A percentile compares a stretch with the other conserved stretches of the same genome.
Conservation (phyloP, 2,797 vertebrate genomes). For the Delichon dasypus region DNA sequence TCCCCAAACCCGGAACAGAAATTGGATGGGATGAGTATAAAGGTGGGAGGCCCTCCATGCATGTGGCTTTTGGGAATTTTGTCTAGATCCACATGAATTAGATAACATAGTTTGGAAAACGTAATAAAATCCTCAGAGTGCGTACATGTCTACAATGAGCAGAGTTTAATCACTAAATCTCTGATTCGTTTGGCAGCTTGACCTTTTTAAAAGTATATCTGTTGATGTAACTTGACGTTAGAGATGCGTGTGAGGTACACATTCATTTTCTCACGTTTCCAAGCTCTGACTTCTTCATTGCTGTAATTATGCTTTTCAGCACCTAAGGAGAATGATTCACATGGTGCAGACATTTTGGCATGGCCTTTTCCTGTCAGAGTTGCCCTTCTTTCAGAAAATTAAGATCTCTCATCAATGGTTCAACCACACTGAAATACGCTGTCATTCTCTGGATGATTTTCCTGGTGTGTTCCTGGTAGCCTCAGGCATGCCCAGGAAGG, state of each 20-base stretch:
- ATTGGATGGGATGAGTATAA: neutral
- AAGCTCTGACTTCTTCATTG: neutral
- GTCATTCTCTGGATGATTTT: neutral
- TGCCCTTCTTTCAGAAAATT: neutral
- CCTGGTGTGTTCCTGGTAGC: neutral
- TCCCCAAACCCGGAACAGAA: neutral
- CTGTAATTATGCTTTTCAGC: neutral
- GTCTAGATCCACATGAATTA: neutral
- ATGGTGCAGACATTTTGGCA: neutral
- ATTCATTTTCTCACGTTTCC: neutral
- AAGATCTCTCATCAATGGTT: neutral
- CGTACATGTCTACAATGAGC: neutral
- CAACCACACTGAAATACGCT: neutral
- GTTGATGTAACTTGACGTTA: neutral
- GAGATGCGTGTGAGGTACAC: neutral
- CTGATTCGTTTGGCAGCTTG: neutral
- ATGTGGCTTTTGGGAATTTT: neutral
- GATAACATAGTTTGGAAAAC: neutral
- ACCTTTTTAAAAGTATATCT: neutral
- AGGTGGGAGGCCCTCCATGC: neutral
- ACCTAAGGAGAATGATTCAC: neutral
- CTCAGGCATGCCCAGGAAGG: neutral
- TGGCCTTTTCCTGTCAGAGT: neutral
- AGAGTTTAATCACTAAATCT: neutral
- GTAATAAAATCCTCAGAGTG: neutral